phyloP scores from a whole-genome alignment of 2,888 invertebrate species.

The Thecocarcelia acutangulata region DNA sequence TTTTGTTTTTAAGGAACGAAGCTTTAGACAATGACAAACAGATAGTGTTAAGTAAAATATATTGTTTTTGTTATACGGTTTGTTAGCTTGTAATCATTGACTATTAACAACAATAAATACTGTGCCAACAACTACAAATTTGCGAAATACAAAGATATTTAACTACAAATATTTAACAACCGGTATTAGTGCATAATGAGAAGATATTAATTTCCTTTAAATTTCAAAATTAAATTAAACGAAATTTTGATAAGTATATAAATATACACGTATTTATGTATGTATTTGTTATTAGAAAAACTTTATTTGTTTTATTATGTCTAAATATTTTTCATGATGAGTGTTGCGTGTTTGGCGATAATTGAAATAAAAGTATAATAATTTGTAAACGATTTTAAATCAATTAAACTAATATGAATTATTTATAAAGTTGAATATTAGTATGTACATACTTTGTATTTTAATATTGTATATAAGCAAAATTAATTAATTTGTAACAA shows the following conservation, averaged over 20 bases:
- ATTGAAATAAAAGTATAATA: slow-evolving; percentile 25
- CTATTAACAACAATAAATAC: slow-evolving; percentile 21
- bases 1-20: neutral
- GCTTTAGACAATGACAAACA: slow-evolving; percentile 1
- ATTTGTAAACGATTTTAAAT: slow-evolving; percentile 44
- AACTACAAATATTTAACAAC: neutral
- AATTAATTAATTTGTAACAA: slow-evolving; percentile 18
- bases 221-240: no score
- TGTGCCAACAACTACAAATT: neutral
- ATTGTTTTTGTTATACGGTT: slow-evolving; percentile 54
- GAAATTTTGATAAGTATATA: no score
- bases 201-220: slow-evolving; percentile 12
- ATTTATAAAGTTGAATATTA: neutral
- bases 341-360: slow-evolving; percentile 23
- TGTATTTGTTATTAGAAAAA: slow-evolving; percentile 1
- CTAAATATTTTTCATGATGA: slow-evolving; percentile 39
- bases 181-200: slow-evolving; percentile 1
- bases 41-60: slow-evolving; percentile 44
- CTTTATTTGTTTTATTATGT: slow-evolving; percentile 37
- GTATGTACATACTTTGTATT: neutral
- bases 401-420: slow-evolving; percentile 38
- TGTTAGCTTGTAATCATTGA: slow-evolving; percentile 52
- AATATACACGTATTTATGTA: neutral
- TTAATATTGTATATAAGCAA: neutral
- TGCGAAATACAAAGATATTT: no score